Conservation (phyloP, 2,888 invertebrate genomes). For the Erynnis tages region DNA sequence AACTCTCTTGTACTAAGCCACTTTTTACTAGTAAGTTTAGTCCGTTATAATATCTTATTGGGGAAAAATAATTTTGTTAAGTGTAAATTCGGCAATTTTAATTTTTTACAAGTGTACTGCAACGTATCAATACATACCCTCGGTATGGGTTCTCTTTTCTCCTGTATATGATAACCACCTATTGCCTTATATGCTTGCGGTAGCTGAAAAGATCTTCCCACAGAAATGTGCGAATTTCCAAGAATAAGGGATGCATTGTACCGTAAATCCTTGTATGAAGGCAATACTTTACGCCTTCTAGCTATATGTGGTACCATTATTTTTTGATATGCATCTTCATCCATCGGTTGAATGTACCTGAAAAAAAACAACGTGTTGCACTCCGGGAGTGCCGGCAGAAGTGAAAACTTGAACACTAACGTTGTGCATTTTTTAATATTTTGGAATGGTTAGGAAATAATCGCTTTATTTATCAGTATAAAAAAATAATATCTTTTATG, state of each 20-base stretch:
- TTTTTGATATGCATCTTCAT: not conserved
- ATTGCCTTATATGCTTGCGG: slow-evolving; percentile 8
- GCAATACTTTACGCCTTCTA: not conserved
- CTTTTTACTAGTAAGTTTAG: too few relatives aligned
- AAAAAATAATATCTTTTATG: too few relatives aligned
- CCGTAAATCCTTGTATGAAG: not conserved
- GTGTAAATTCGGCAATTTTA: too few relatives aligned
- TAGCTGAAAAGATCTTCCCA: not conserved
- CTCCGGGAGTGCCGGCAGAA: too few relatives aligned
- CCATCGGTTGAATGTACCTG: not conserved
- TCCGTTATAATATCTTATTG: too few relatives aligned
- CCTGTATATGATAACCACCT: slow-evolving; percentile 2
- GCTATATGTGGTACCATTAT: not conserved
- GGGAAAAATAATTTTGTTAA: too few relatives aligned
- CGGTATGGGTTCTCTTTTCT: not conserved
- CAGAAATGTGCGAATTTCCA: slow-evolving; percentile 1
- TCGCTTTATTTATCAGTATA: too few relatives aligned
- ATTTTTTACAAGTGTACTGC: not conserved
- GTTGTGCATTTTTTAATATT: not conserved
- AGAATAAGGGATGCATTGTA: slow-evolving; percentile 5
- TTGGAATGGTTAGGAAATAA: not conserved
- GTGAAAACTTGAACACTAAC: not conserved
- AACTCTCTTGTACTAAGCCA: too few relatives aligned
- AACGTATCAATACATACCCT: not conserved
- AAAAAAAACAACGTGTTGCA: not conserved